Conservation (phyloP, 2,113 vertebrate genomes). For the Formicarius rufipectus region DNA sequence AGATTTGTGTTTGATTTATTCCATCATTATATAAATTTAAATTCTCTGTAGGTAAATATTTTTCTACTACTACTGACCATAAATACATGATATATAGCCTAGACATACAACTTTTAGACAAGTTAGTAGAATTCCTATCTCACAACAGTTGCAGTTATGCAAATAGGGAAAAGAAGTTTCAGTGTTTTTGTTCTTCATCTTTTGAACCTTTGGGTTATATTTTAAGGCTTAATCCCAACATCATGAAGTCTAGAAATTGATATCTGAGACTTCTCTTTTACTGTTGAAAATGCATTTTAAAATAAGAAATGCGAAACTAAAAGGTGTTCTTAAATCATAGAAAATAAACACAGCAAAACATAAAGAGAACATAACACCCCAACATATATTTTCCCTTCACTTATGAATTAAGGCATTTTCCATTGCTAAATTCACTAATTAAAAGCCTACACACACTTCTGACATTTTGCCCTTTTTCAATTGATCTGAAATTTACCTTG, state of each 20-base stretch:
- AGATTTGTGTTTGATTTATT: neutral
- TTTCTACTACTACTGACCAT: neutral
- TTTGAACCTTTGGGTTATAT: neutral
- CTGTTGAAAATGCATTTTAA: neutral
- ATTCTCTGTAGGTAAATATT: neutral
- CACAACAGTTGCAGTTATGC: neutral
- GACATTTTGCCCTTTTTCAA: neutral
- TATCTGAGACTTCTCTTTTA: neutral
- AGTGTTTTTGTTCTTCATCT: neutral
- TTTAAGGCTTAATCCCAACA: neutral
- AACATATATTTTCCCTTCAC: accelerated
- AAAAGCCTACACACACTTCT: neutral
- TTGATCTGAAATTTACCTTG: neutral
- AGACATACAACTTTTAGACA: neutral
- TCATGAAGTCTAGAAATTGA: neutral
- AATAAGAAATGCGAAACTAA: neutral
- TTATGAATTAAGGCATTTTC: neutral
- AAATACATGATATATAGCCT: neutral
- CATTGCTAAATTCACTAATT: neutral
- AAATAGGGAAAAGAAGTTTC: neutral
- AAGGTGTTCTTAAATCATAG: accelerated
- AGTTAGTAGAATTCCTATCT: neutral
- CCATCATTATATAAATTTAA: neutral
- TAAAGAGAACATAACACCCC: neutral
- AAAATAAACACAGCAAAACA: neutral